Percentiles rank a stretch among this genome's conserved stretches.
Evolutionary conservation across 2,113 vertebrate species (phyloP).

Genomic region (Pionites leucogaster): DNA sequence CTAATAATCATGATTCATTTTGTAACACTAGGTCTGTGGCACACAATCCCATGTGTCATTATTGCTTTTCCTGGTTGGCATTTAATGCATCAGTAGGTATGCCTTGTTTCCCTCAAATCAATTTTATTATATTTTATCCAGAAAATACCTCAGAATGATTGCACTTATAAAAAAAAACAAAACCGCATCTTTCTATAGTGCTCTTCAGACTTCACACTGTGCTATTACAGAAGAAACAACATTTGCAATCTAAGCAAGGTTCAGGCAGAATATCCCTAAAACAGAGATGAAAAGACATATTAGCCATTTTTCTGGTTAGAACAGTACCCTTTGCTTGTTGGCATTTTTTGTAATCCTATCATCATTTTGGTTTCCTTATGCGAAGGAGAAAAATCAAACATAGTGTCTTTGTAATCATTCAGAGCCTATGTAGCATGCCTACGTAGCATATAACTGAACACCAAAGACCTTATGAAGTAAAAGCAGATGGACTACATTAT

Average conservation of each 20-base stretch:
- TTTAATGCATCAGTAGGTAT: neutral
- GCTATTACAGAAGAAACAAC: neutral
- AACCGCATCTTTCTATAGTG: neutral
- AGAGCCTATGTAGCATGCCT: neutral
- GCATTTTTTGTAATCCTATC: neutral
- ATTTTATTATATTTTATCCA: neutral
- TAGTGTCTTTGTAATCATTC: neutral
- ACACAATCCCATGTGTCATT: neutral
- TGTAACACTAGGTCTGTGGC: neutral
- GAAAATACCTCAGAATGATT: neutral
- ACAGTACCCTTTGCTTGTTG: neutral
- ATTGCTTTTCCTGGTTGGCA: neutral
- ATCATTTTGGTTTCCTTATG: neutral
- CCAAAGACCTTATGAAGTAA: conserved; percentile 13
- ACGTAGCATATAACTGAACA: neutral
- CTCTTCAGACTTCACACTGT: neutral
- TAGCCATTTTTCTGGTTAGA: neutral
- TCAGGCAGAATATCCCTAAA: neutral
- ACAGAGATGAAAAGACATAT: neutral
- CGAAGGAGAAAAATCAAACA: neutral
- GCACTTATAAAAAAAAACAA: neutral
- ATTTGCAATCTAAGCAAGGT: neutral
- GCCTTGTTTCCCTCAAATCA: neutral
- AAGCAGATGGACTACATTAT: conserved; percentile 49
- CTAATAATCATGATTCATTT: neutral